phyloP scores from a whole-genome alignment of 2,113 vertebrate genomes.

The Tauraco erythrolophus region DNA sequence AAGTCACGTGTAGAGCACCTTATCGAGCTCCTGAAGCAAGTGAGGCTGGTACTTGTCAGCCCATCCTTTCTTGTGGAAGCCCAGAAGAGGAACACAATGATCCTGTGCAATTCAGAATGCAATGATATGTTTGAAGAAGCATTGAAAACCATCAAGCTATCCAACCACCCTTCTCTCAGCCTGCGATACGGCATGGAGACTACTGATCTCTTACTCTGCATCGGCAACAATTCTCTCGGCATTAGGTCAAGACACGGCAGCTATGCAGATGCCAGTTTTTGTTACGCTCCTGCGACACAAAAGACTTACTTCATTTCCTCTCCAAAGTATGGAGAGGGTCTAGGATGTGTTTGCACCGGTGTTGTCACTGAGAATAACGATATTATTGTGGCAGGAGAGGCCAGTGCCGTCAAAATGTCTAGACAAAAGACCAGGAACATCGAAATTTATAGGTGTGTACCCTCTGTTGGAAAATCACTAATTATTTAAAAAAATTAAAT shows the following conservation, averaged over 20 bases:
- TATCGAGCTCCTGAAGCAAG: conserved; percentile 87
- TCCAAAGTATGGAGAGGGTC: conserved; percentile 89
- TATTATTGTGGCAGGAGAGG: conserved; percentile 92
- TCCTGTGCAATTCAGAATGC: conserved; percentile 86
- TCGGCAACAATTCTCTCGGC: conserved; percentile 89
- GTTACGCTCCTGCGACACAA: conserved; percentile 83
- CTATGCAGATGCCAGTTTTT: conserved; percentile 93
- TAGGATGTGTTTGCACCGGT: conserved; percentile 88
- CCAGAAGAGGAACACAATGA: conserved; percentile 84
- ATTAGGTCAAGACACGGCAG: conserved; percentile 88
- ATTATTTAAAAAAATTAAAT: not conserved
- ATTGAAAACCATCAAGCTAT: conserved; percentile 72
- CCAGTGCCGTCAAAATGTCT: conserved; percentile 83
- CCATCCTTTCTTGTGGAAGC: conserved; percentile 86
- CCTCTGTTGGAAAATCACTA: not conserved
- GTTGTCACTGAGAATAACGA: conserved; percentile 91
- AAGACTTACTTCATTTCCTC: conserved; percentile 94
- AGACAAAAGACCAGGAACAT: conserved; percentile 87
- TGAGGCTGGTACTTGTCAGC: conserved; percentile 86
- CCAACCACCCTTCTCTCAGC: conserved; percentile 78
- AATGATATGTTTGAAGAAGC: conserved; percentile 77
- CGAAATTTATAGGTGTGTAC: conserved; percentile 91
- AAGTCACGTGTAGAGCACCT: conserved; percentile 79
- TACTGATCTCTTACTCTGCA: conserved; percentile 90
- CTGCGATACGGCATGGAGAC: conserved; percentile 97